Base-by-base conservation (phyloP, 2,888 invertebrate genomes). In the Nomada ferruginata region DNA sequence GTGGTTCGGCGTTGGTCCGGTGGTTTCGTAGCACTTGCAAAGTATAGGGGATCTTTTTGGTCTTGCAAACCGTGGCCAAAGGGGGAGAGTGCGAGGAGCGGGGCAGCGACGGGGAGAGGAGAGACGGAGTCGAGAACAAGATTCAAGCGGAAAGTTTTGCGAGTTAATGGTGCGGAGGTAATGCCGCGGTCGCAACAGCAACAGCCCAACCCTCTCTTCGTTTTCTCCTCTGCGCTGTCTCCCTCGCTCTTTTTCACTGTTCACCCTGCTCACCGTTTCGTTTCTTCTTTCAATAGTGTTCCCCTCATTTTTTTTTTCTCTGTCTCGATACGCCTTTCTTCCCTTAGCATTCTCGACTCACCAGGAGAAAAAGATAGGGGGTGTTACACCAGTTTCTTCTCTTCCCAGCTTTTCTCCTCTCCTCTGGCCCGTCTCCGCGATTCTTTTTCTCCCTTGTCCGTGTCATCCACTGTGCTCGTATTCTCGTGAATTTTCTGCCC, bases 161-260 rank as follows among this genome's bases (percentile, higher is more conserved):
- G 92, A 92, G 93, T 93, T 93, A 93, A 93, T 93, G 93, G 93
- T 91, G 93, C 91, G 91, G 90, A 92, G 92, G 92, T 93, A 93
- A 93, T 92, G 92, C 91, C 87, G 88, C 89, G 91, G 92, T 92
- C 92, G 92, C 92, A 93, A 92, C 92, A 92, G 92, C 92, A 92
- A 92, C 93, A 93, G 90, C 90, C 91, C 91, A 36, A 36, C 89
- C 89, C 89, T 83, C 77, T 82, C 80, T 74, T 42, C 84, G 72
- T 77, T 83, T 79, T 66, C 77, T 83, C 77, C 84, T 86, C 84
- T 59, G 47, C 57, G 29, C 59, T 23, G n/a, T 88, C 89, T 82
- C 73, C 82, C 81, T 79, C 75, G 75, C 70, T 47, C 82, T 77
- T 76, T 82, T 76, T 59, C 76, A 82, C 76, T 81, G 85, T 83